phyloP scores from a whole-genome alignment of 2,113 vertebrate genomes.

The Meriones unguiculatus region DNA sequence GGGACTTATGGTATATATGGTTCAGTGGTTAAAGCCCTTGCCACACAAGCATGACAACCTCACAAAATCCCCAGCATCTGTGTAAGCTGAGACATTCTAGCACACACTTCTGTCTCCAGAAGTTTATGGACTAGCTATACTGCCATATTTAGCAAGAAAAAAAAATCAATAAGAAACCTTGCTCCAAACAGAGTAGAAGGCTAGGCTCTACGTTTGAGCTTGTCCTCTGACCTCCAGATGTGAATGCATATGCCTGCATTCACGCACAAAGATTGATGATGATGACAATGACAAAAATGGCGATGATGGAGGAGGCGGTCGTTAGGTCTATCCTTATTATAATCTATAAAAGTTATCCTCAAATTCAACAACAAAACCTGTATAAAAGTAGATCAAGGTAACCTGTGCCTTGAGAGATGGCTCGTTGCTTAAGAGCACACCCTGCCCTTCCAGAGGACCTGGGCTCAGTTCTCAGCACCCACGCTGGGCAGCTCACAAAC shows the following conservation, averaged over 20 bases:
- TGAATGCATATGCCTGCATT: background rate
- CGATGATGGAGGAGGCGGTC: background rate
- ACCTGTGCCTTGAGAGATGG: background rate
- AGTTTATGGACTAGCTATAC: background rate
- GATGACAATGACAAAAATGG: too few relatives aligned
- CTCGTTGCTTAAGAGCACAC: background rate
- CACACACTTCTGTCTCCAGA: background rate
- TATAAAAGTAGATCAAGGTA: conserved; percentile 37
- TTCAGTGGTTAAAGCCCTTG: background rate
- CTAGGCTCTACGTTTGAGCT: background rate
- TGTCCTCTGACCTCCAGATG: background rate
- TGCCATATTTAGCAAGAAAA: background rate
- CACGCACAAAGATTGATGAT: background rate
- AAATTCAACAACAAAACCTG: background rate
- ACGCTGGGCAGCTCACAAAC: background rate
- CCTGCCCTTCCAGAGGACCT: background rate
- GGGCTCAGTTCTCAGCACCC: background rate
- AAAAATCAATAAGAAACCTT: background rate
- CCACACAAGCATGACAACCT: background rate
- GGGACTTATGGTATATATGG: too few relatives aligned
- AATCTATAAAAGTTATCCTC: background rate
- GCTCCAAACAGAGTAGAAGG: background rate
- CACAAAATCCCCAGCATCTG: background rate
- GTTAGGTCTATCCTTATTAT: background rate
- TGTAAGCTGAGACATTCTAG: background rate